phyloP scores from a whole-genome alignment of 2,888 invertebrate genomes.

The Drosophila trichaetosa region DNA sequence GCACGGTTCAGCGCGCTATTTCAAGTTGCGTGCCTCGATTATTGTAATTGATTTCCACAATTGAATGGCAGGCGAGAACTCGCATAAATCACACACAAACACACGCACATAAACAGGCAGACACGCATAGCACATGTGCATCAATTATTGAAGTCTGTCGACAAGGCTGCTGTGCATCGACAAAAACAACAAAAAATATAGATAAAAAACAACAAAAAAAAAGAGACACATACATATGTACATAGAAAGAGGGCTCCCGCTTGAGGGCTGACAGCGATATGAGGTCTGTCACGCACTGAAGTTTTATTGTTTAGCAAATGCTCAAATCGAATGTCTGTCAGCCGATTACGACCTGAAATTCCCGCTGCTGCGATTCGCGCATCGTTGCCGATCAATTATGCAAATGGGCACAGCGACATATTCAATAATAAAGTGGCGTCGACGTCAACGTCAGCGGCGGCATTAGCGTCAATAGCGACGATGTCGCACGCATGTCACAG shows the following conservation, averaged over 20 bases:
- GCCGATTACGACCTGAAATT: slow-evolving; percentile 62
- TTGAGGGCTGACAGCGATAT: not conserved
- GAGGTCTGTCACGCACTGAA: slow-evolving; percentile 55
- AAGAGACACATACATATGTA: not conserved
- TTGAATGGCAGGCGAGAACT: slow-evolving; percentile 74
- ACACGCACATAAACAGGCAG: not conserved
- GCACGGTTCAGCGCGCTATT: slow-evolving; percentile 56
- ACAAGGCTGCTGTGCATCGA: slow-evolving; percentile 35
- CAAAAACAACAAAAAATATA: slow-evolving; percentile 6
- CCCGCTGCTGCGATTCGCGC: slow-evolving; percentile 68
- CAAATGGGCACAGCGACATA: slow-evolving; percentile 70
- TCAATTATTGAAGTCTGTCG: slow-evolving; percentile 65
- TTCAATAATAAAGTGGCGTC: slow-evolving; percentile 74
- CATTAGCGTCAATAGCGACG: slow-evolving; percentile 33
- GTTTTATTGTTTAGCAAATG: slow-evolving; percentile 65
- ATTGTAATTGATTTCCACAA: slow-evolving; percentile 80
- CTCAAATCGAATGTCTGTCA: slow-evolving; percentile 55
- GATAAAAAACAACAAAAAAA: slow-evolving; percentile 2
- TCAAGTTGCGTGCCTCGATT: slow-evolving; percentile 69
- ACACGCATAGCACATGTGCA: slow-evolving; percentile 51
- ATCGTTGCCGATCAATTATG: slow-evolving; percentile 79
- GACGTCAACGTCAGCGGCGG: slow-evolving; percentile 25
- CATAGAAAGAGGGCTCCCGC: not conserved
- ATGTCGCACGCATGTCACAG: slow-evolving; percentile 69
- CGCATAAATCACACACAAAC: slow-evolving; percentile 67